A percentile compares a stretch with the other conserved stretches of the same genome.
Conservation (phyloP, 2,113 vertebrate genomes). For the Vanacampus margaritifer region DNA sequence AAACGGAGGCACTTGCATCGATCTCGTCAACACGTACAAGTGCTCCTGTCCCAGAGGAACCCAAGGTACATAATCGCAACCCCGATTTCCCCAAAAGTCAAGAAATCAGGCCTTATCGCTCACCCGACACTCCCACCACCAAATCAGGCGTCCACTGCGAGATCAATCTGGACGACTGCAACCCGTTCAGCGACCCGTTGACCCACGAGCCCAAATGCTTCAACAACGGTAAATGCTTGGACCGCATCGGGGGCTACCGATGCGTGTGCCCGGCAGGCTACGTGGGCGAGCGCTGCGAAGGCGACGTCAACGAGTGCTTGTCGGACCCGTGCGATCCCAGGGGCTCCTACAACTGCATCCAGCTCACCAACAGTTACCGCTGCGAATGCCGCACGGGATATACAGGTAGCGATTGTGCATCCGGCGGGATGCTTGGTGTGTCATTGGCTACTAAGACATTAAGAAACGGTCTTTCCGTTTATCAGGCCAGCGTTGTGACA, state of each 20-base stretch:
- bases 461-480: not conserved
- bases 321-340: slow-evolving; percentile 91
- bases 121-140: not conserved
- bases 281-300: slow-evolving; percentile 95
- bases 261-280: slow-evolving; percentile 89
- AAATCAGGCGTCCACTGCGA: slow-evolving; percentile 93
- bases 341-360: slow-evolving; percentile 94
- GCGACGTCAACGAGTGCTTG: slow-evolving; percentile 95
- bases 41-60: slow-evolving; percentile 97
- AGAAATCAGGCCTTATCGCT: not conserved
- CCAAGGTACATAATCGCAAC: slow-evolving; percentile 75
- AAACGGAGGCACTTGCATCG: slow-evolving; percentile 93
- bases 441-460: too few relatives aligned
- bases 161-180: slow-evolving; percentile 95
- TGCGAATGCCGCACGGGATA: slow-evolving; percentile 94
- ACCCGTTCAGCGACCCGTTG: slow-evolving; percentile 77
- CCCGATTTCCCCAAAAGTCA: not conserved
- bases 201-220: slow-evolving; percentile 92
- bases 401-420: slow-evolving; percentile 69
- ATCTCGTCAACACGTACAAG: slow-evolving; percentile 96
- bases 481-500: slow-evolving; percentile 89
- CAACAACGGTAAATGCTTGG: slow-evolving; percentile 88
- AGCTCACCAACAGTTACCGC: slow-evolving; percentile 91
- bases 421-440: not conserved
- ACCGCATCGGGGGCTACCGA: slow-evolving; percentile 90